Conservation (phyloP, 2,888 invertebrate genomes). For the Tetropium fuscum region DNA sequence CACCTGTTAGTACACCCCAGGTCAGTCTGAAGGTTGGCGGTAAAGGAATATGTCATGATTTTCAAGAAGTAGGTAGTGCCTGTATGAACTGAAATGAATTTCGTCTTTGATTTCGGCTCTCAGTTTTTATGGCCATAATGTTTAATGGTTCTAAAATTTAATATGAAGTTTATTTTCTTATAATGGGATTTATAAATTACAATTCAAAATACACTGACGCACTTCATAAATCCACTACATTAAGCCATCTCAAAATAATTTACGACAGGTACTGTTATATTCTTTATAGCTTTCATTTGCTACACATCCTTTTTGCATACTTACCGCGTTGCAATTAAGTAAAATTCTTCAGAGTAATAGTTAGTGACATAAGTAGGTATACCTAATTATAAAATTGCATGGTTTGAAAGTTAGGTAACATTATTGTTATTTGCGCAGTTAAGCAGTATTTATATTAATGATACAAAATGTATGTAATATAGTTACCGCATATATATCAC, state of each 20-base stretch:
- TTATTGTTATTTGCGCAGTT: no score
- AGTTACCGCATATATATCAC: no score
- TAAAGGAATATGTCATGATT: slow-evolving; percentile 2
- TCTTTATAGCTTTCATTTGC: slow-evolving; percentile 19
- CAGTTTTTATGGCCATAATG: slow-evolving; percentile 21
- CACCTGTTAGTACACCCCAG: no score
- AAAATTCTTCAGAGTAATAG: no score
- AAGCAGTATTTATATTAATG: no score
- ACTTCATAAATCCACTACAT: slow-evolving; percentile 27
- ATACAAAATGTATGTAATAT: no score
- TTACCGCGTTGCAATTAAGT: slow-evolving; percentile 13
- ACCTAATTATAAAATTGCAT: no score
- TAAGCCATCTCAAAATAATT: slow-evolving; percentile 27
- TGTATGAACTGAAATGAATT: slow-evolving; percentile 7
- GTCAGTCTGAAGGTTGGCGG: slow-evolving; percentile 17
- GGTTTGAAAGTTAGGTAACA: no score
- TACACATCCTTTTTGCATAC: slow-evolving; percentile 19
- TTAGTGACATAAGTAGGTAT: no score
- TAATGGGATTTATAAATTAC: slow-evolving; percentile 34
- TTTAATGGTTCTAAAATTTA: slow-evolving; percentile 33
- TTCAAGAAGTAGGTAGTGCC: slow-evolving; percentile 9
- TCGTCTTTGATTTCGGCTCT: slow-evolving; percentile 6
- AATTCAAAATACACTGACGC: slow-evolving; percentile 30
- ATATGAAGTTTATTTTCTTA: slow-evolving; percentile 32
- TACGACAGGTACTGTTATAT: slow-evolving; percentile 25